Conservation (phyloP, 1,140 invertebrate species). For the Aphaenogaster rudis region DNA sequence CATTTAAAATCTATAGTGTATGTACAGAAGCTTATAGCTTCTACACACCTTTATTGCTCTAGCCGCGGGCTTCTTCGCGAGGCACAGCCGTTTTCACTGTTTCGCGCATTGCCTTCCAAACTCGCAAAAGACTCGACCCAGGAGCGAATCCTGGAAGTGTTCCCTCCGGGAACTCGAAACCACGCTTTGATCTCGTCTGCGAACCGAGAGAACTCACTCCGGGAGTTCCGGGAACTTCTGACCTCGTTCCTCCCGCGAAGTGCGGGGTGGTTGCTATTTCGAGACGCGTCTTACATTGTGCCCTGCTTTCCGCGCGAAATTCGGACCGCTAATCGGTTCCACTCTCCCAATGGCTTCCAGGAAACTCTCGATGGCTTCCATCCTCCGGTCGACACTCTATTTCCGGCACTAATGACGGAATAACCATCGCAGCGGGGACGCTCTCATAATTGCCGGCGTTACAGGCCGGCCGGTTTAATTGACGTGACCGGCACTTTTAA, state of each 20-base stretch:
- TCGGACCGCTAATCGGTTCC: conserved; percentile 33
- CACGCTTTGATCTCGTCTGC: conserved; percentile 66
- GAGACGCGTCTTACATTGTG: background rate
- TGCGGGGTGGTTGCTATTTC: conserved; percentile 32
- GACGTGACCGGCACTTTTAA: conserved; percentile 17
- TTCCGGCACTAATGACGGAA: conserved; percentile 48
- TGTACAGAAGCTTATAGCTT: background rate
- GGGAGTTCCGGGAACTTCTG: conserved; percentile 59
- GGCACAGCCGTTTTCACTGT: background rate
- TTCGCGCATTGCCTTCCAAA: background rate
- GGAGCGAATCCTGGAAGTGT: conserved; percentile 60
- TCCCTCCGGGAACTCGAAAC: conserved; percentile 59
- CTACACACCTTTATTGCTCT: background rate
- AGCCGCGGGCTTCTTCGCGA: background rate
- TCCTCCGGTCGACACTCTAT: conserved; percentile 23
- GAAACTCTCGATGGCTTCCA: conserved; percentile 27
- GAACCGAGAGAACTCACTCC: conserved; percentile 26
- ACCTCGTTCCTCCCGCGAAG: conserved; percentile 25
- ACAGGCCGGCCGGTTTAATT: conserved; percentile 36
- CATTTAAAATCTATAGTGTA: background rate
- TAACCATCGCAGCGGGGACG: conserved; percentile 15
- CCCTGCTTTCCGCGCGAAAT: conserved; percentile 29
- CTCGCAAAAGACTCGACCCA: conserved; percentile 40
- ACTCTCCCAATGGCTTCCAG: conserved; percentile 34
- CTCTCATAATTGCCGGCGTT: conserved; percentile 40